phyloP scores from a whole-genome alignment of 2,888 invertebrate species.

The Zhuqinia jingwanae region DNA sequence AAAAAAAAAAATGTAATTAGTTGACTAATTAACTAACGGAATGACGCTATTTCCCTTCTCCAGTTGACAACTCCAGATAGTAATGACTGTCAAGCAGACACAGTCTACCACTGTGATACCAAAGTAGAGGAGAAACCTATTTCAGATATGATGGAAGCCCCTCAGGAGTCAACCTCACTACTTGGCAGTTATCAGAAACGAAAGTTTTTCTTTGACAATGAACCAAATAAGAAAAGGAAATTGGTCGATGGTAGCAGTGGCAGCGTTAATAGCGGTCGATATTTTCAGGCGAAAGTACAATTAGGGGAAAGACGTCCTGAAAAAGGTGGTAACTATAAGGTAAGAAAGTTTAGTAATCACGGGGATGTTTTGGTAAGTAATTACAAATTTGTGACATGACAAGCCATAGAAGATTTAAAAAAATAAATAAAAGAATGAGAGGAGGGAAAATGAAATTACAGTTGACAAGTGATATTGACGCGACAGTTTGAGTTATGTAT shows the following conservation, averaged over 20 bases:
- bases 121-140: not conserved
- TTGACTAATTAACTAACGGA: conserved; percentile 40
- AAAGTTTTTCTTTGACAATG: conserved; percentile 4
- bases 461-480: conserved; percentile 4
- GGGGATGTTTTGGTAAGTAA: not conserved
- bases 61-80: conserved; percentile 26
- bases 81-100: conserved; percentile 3
- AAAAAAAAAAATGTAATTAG: conserved; percentile 26
- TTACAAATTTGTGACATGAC: not conserved
- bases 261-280: conserved; percentile 6
- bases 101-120: not conserved
- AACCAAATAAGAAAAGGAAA: not conserved
- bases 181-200: conserved; percentile 7
- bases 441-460: not conserved
- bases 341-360: not conserved
- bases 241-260: not conserved
- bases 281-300: not conserved
- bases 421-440: no score
- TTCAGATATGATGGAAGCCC: conserved; percentile 33
- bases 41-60: conserved; percentile 34
- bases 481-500: not conserved
- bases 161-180: not conserved
- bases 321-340: conserved; percentile 9
- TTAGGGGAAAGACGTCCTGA: not conserved
- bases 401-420: not conserved